A percentile compares a stretch with the other conserved stretches of the same genome.
Evolutionary conservation across 2,113 vertebrate species (phyloP).

Genomic region (Lagopus muta): DNA sequence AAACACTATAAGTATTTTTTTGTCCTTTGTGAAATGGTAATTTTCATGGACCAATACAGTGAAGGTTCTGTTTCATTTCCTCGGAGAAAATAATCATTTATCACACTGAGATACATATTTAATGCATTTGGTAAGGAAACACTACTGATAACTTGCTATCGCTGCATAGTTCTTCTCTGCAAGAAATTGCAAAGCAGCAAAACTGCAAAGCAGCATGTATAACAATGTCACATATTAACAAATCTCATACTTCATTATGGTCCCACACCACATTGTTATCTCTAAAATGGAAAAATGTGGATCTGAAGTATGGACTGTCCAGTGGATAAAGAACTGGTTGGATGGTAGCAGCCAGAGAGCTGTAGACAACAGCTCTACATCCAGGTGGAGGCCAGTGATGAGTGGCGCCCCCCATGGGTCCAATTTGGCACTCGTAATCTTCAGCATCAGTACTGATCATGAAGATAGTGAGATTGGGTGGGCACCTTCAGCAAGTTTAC

Average conservation of each 20-base stretch:
- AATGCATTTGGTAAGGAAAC: not conserved
- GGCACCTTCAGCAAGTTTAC: not conserved
- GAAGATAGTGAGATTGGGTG: not conserved
- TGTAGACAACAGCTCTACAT: not conserved
- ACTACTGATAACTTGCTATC: not conserved
- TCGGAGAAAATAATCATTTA: not conserved
- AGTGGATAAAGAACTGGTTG: not conserved
- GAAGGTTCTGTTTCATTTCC: not conserved
- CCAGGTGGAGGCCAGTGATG: not conserved
- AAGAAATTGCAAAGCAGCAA: not conserved
- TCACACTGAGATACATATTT: not conserved
- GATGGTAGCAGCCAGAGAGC: not conserved
- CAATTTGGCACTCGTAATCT: not conserved
- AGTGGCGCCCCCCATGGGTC: not conserved
- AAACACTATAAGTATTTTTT: not conserved
- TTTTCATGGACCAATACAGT: not conserved
- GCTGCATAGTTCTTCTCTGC: not conserved
- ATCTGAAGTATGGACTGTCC: not conserved
- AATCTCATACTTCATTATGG: not conserved
- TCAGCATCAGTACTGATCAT: not conserved
- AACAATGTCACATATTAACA: not conserved
- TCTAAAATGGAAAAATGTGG: not conserved
- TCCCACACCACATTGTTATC: not conserved
- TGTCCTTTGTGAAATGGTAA: not conserved
- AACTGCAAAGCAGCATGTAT: not conserved